phyloP scores from a whole-genome alignment of 2,113 vertebrate species.

The Neomonachus schauinslandi region DNA sequence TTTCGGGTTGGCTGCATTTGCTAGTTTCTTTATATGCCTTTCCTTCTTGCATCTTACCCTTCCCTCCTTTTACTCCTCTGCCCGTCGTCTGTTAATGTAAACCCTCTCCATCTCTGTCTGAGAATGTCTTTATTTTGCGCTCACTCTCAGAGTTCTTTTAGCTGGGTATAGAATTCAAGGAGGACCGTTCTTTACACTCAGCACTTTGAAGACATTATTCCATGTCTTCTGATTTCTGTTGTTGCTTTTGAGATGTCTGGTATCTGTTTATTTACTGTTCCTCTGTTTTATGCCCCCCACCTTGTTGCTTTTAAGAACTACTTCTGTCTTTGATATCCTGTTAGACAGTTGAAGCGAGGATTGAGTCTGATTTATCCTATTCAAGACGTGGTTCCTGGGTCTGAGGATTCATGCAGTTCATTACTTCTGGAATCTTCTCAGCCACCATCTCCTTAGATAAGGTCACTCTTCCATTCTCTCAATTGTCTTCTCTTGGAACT shows the following conservation, averaged over 20 bases:
- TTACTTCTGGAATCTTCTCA: background rate
- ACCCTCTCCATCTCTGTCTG: background rate
- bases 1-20: background rate
- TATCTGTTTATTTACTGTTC: background rate
- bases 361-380: background rate
- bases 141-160: background rate
- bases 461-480: background rate
- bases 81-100: background rate
- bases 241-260: background rate
- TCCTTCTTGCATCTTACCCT: background rate
- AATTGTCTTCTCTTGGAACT: background rate
- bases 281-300: background rate
- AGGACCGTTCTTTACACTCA: background rate
- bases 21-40: background rate
- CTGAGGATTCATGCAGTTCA: background rate
- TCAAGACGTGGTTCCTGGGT: background rate
- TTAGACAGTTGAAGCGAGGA: background rate
- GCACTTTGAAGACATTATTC: background rate
- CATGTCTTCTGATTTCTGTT: background rate
- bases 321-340: background rate
- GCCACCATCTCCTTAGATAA: background rate
- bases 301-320: background rate
- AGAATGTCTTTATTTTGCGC: background rate
- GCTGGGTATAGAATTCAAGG: background rate
- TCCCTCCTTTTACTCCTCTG: background rate